These are phyloP conservation scores for Austrofundulus limnaeus DNA, from an alignment of 2,113 vertebrate species.

Conservation along the genomic window DNA sequence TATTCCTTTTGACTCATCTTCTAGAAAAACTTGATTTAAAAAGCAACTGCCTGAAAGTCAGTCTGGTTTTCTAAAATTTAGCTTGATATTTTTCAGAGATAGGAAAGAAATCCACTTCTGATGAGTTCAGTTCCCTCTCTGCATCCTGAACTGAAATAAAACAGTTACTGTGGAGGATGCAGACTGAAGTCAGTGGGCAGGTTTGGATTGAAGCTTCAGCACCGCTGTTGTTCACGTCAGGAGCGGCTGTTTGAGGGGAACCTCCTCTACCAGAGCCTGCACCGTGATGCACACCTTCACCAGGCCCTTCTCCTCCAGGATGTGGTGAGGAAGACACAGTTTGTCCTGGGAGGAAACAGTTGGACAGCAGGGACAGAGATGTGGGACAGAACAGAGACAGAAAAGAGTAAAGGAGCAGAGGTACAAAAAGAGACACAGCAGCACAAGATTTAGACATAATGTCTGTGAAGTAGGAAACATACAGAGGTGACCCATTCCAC, in stretches of 20 bases:
- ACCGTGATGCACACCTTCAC: conserved; percentile 90
- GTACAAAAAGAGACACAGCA: conserved; percentile 10
- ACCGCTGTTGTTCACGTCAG: conserved; percentile 76
- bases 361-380: background rate
- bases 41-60: background rate
- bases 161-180: background rate
- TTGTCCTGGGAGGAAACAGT: conserved; percentile 84
- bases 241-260: conserved; percentile 75
- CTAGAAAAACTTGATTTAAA: background rate
- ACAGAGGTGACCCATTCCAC: background rate
- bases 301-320: conserved; percentile 95
- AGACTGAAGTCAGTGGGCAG: conserved; percentile 6
- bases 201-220: conserved; percentile 1
- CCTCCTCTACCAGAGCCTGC: conserved; percentile 88
- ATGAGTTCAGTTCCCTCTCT: conserved; percentile 11
- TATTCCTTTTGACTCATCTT: background rate
- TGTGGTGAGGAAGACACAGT: conserved; percentile 95
- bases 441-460: conserved; percentile 20
- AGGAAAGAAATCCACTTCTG: conserved; percentile 3
- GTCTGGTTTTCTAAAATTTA: background rate
- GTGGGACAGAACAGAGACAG: background rate
- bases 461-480: background rate
- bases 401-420: conserved; percentile 16
- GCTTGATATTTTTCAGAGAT: too few relatives aligned
- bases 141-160: conserved; percentile 13